These are phyloP conservation scores for Opisthocomus hoazin DNA, from an alignment of 2,113 vertebrate genomes.

Conservation along the genomic window DNA sequence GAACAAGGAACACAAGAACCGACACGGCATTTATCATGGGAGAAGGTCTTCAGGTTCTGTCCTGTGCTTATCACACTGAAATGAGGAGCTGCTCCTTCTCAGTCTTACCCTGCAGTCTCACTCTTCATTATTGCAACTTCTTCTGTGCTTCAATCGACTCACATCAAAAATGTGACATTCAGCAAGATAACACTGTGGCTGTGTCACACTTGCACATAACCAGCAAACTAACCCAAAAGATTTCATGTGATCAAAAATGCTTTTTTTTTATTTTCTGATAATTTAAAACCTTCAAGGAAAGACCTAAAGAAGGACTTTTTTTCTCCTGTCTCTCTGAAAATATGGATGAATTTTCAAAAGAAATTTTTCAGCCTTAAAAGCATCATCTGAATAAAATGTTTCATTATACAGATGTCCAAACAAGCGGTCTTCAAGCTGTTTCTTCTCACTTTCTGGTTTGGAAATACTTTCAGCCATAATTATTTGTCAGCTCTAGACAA, in stretches of 20 bases:
- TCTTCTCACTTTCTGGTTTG: neutral
- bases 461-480: neutral
- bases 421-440: neutral
- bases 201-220: neutral
- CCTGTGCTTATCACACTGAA: neutral
- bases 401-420: neutral
- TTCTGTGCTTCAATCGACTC: neutral
- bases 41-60: neutral
- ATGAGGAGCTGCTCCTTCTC: neutral
- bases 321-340: accelerated
- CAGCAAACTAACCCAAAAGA: neutral
- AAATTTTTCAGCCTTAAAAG: neutral
- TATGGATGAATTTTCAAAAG: neutral
- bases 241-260: neutral
- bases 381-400: neutral
- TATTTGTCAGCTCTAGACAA: neutral
- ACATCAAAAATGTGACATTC: neutral
- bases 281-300: neutral
- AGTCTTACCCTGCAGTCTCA: neutral
- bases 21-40: accelerated
- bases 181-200: neutral
- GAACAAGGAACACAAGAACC: neutral
- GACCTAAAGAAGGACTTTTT: neutral
- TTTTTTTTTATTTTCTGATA: neutral
- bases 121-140: neutral